Conservation (phyloP, 2,888 invertebrate species). For the Labia minor region DNA sequence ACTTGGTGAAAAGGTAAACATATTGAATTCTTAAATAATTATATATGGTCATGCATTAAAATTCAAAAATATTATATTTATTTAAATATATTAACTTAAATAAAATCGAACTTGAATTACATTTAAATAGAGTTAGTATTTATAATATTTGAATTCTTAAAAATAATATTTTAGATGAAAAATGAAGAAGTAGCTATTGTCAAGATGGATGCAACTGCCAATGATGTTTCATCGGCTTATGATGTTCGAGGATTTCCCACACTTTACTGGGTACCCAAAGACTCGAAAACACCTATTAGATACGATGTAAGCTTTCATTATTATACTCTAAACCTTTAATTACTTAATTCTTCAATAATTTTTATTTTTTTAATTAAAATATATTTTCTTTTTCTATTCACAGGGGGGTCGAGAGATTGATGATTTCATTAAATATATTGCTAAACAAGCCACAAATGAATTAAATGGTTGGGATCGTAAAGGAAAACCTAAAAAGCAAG, state of each 20-base stretch:
- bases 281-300: constrained; percentile 63
- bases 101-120: not conserved
- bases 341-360: not conserved
- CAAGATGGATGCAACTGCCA: constrained; percentile 97
- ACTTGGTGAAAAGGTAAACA: constrained; percentile 67
- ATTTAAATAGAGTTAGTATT: not conserved
- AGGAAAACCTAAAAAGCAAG: constrained; percentile 58
- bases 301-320: constrained; percentile 57
- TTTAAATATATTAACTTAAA: not conserved
- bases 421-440: constrained; percentile 90
- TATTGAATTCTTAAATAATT: constrained; percentile 17
- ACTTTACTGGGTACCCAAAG: constrained; percentile 87
- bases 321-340: too few species aligned
- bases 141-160: not conserved
- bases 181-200: constrained; percentile 83
- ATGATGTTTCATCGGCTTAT: constrained; percentile 85
- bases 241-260: constrained; percentile 98
- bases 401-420: constrained; percentile 84
- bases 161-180: constrained; percentile 46
- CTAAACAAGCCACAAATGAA: constrained; percentile 79
- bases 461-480: constrained; percentile 78
- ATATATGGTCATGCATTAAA: not conserved
- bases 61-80: not conserved
- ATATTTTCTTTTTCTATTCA: constrained; percentile 28
- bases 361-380: not conserved